A percentile compares a stretch with the other conserved stretches of the same genome.
These are phyloP conservation scores for Abrostola triplasia DNA, from an alignment of 2,888 invertebrate genomes.

Conservation along the genomic window DNA sequence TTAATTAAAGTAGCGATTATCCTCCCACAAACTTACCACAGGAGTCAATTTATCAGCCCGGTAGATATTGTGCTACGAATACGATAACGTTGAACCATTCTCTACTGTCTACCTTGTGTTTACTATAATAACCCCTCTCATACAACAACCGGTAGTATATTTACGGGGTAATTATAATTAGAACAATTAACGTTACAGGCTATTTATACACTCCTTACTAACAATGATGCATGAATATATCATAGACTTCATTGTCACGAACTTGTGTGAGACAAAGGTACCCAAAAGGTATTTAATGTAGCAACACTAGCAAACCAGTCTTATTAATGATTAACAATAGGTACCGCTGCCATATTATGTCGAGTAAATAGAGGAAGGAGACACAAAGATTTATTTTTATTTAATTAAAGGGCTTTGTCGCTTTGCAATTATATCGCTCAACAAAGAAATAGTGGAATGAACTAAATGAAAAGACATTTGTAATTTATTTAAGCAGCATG, in stretches of 20 bases:
- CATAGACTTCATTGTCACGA: slow-evolving; percentile 14
- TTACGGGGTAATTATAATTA: slow-evolving; percentile 15
- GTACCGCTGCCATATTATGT: slow-evolving; percentile 16
- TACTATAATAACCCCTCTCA: slow-evolving; percentile 26
- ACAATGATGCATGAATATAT: slow-evolving; percentile 25
- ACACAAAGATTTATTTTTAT: no score
- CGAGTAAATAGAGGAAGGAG: slow-evolving; percentile 7
- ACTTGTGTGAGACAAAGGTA: slow-evolving; percentile 20
- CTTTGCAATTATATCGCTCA: no score
- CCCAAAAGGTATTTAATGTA: slow-evolving; percentile 10
- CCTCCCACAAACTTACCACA: no score
- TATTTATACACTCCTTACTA: slow-evolving; percentile 16
- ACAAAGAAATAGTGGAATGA: no score
- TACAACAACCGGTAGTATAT: slow-evolving; percentile 8
- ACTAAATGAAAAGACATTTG: no score
- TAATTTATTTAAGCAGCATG: no score
- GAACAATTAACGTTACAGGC: slow-evolving; percentile 17
- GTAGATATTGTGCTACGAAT: no score
- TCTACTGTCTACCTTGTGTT: slow-evolving; percentile 7
- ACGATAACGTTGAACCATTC: not conserved
- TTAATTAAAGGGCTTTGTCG: no score
- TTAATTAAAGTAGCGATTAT: no score
- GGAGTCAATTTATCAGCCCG: no score
- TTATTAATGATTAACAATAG: slow-evolving; percentile 27
- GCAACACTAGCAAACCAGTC: slow-evolving; percentile 1